phyloP scores from a whole-genome alignment of 2,888 invertebrate genomes.

The Drosophila mettleri region DNA sequence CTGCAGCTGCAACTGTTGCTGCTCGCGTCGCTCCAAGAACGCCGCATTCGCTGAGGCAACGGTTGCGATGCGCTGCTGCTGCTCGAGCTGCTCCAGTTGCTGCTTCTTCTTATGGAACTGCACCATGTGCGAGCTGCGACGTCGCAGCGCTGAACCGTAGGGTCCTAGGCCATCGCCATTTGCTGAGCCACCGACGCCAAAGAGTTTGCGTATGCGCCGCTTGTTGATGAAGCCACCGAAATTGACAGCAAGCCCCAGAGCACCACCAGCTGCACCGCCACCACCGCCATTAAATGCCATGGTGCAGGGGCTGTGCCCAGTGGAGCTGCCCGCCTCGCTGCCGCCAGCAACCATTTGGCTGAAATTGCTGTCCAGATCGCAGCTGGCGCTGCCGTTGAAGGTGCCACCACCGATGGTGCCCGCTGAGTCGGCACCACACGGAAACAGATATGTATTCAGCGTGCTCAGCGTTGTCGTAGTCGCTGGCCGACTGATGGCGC shows the following conservation, averaged over 20 bases:
- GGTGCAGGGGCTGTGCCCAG: slow-evolving; percentile 42
- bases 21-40: slow-evolving; percentile 71
- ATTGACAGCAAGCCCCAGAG: slow-evolving; percentile 65
- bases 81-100: slow-evolving; percentile 76
- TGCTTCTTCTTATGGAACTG: slow-evolving; percentile 81
- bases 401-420: slow-evolving; percentile 78
- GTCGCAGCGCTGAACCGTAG: slow-evolving; percentile 67
- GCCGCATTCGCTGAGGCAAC: slow-evolving; percentile 80
- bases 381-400: slow-evolving; percentile 80
- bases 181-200: slow-evolving; percentile 69
- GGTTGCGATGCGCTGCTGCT: slow-evolving; percentile 79
- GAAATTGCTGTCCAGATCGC: slow-evolving; percentile 83
- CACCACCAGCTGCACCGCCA: slow-evolving; percentile 37
- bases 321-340: slow-evolving; percentile 58
- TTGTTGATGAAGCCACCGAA: slow-evolving; percentile 78
- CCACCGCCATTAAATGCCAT: not conserved
- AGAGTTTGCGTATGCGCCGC: slow-evolving; percentile 76
- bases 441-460: slow-evolving; percentile 84
- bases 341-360: slow-evolving; percentile 84
- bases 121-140: slow-evolving; percentile 79
- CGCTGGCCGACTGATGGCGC: slow-evolving; percentile 60
- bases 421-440: slow-evolving; percentile 79
- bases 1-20: slow-evolving; percentile 50
- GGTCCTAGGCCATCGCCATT: slow-evolving; percentile 53
- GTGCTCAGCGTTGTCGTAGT: slow-evolving; percentile 83